These are phyloP conservation scores for Yponomeuta plumbellus DNA, from an alignment of 2,888 invertebrate species.

Conservation along the genomic window DNA sequence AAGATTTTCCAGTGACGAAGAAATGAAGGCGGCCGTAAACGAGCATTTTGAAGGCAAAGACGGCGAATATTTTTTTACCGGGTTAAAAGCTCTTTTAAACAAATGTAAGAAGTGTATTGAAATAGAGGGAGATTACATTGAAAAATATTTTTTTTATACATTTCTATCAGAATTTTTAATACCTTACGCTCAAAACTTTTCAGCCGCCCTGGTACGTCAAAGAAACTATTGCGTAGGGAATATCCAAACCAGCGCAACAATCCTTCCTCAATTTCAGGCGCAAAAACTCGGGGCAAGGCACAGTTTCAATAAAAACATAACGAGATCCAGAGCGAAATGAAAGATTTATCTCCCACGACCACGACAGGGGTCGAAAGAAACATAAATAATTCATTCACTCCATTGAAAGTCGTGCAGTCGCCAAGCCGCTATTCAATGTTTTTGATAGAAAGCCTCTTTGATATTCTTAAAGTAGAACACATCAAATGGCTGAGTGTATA, in stretches of 20 bases:
- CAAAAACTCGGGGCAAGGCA: constrained; percentile 16
- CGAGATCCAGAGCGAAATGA: constrained; percentile 53
- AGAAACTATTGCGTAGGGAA: too few relatives aligned
- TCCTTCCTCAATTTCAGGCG: not conserved
- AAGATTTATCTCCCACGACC: constrained; percentile 51
- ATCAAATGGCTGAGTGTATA: constrained; percentile 37
- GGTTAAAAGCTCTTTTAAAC: too few relatives aligned
- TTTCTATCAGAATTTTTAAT: too few relatives aligned
- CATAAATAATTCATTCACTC: constrained; percentile 61
- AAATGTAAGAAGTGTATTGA: too few relatives aligned
- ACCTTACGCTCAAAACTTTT: too few relatives aligned
- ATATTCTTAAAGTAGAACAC: constrained; percentile 40
- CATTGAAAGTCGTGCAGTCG: constrained; percentile 53
- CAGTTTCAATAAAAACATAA: constrained; percentile 58
- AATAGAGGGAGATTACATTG: too few relatives aligned
- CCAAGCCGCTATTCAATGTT: constrained; percentile 47
- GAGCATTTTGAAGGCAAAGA: too few relatives aligned
- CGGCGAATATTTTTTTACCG: too few relatives aligned
- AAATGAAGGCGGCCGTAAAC: too few relatives aligned
- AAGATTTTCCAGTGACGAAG: too few relatives aligned
- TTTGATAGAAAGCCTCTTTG: constrained; percentile 51
- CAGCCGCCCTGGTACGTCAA: too few relatives aligned
- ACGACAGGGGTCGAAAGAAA: constrained; percentile 36
- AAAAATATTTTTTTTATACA: too few relatives aligned
- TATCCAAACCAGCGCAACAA: not conserved